phyloP scores from a whole-genome alignment of 2,797 vertebrate genomes.

The Simalia tracyae region DNA sequence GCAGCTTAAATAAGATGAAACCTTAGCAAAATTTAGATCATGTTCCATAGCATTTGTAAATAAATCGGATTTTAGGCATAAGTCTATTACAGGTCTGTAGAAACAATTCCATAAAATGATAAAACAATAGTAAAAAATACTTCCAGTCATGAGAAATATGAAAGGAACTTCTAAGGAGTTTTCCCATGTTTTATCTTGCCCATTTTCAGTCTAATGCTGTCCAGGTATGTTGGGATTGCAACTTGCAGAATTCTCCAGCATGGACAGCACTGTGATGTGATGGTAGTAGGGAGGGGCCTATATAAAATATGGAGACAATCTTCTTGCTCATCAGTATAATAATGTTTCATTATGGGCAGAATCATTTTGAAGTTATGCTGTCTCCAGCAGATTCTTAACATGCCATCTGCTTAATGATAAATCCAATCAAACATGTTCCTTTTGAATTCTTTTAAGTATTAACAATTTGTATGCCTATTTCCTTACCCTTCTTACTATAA shows the following conservation, averaged over 20 bases:
- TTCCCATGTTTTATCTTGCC: not conserved
- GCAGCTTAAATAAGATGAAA: constrained; percentile 10
- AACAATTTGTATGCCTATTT: not conserved
- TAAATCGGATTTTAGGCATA: constrained; percentile 35
- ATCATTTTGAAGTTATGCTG: not conserved
- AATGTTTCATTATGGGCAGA: not conserved
- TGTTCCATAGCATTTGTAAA: not conserved
- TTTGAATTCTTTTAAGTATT: not conserved
- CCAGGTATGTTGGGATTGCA: not conserved
- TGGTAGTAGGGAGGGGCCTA: not conserved
- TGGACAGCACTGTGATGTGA: not conserved
- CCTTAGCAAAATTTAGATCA: constrained; percentile 17
- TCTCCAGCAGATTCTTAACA: not conserved
- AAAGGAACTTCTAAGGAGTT: not conserved
- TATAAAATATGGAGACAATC: too few species aligned
- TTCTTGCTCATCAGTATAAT: not conserved
- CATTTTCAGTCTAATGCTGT: not conserved
- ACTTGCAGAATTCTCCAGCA: not conserved
- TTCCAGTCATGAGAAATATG: constrained; percentile 1
- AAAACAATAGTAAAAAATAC: constrained; percentile 18
- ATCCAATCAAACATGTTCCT: not conserved
- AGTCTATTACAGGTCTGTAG: constrained; percentile 28
- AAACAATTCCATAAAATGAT: constrained; percentile 13
- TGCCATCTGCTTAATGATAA: not conserved
- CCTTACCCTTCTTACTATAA: not conserved